These are phyloP conservation scores for Brachionichthys hirsutus DNA, from an alignment of 2,113 vertebrate species.

Conservation along the genomic window DNA sequence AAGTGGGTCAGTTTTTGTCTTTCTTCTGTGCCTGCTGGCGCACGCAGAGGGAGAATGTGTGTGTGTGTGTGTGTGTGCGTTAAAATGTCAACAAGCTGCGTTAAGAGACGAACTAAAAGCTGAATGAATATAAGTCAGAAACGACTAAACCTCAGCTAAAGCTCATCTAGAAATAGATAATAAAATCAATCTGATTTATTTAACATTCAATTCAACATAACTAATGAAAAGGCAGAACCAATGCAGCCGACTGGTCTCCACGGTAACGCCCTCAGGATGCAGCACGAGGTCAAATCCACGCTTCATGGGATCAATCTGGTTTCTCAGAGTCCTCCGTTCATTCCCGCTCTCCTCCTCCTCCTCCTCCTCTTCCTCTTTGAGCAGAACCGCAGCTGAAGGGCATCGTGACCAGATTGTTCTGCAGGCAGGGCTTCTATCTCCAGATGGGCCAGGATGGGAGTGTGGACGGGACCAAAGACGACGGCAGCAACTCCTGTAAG, in stretches of 20 bases:
- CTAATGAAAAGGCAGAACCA: no score
- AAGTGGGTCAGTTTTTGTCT: constrained; percentile 59
- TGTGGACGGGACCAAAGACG: constrained; percentile 97
- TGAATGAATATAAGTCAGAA: no score
- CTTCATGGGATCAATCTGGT: no score
- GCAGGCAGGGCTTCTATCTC: constrained; percentile 98
- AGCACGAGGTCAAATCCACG: constrained; percentile 43
- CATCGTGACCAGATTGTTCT: constrained; percentile 99
- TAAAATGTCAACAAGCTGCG: constrained; percentile 2
- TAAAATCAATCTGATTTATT: no score
- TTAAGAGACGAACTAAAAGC: no score
- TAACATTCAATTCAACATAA: no score
- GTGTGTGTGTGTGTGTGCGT: constrained; percentile 30
- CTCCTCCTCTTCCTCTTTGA: constrained; percentile 21
- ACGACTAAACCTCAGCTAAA: no score
- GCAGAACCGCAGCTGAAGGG: constrained; percentile 98
- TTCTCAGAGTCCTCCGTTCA: not conserved
- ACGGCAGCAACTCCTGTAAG: constrained; percentile 94
- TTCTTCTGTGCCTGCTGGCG: constrained; percentile 41
- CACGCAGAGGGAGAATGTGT: constrained; percentile 25
- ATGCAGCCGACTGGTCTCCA: constrained; percentile 45
- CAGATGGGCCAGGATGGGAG: constrained; percentile 98
- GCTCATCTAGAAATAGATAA: no score
- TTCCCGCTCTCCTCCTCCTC: constrained; percentile 5
- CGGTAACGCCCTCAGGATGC: constrained; percentile 62